Percentiles rank a stretch among this genome's conserved stretches.
Evolutionary conservation across 2,888 invertebrate genomes (phyloP).

Genomic region (Protophormia terraenovae): DNA sequence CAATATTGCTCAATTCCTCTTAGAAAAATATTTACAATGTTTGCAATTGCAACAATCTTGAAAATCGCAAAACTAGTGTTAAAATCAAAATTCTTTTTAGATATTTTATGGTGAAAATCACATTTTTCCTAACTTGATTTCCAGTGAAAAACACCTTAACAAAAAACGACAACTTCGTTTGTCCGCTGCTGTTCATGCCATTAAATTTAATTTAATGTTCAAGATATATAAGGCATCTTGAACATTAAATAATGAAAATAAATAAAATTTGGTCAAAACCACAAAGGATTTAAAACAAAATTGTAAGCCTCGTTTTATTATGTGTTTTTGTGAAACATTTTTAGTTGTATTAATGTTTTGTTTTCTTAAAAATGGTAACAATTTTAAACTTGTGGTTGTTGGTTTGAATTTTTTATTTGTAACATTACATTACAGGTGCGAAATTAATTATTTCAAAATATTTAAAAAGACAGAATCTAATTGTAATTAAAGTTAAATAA

Average conservation of each 20-base stretch:
- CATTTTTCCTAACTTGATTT: background rate
- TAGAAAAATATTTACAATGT: too few relatives aligned
- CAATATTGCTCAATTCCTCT: too few relatives aligned
- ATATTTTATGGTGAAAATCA: background rate
- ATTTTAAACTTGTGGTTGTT: conserved; percentile 32
- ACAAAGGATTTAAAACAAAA: background rate
- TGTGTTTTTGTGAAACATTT: background rate
- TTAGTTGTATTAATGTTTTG: background rate
- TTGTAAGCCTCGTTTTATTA: background rate
- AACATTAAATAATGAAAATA: background rate
- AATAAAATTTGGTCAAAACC: conserved; percentile 1
- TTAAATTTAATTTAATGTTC: conserved; percentile 3
- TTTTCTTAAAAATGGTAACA: conserved; percentile 23
- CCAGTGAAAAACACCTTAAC: background rate
- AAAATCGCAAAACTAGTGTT: too few relatives aligned
- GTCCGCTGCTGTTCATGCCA: too few relatives aligned
- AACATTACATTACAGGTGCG: conserved; percentile 51
- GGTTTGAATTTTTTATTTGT: too few relatives aligned
- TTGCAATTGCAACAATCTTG: too few relatives aligned
- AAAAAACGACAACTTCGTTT: background rate
- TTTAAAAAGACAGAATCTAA: background rate
- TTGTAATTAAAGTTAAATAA: background rate
- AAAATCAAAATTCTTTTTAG: conserved; percentile 1
- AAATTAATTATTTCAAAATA: conserved; percentile 50
- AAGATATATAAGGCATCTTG: conserved; percentile 21